Evolutionary conservation across 2,797 vertebrate genomes (phyloP), one percentile per base, ranked within the genome.

Genomic region (Syngnathus acus): DNA sequence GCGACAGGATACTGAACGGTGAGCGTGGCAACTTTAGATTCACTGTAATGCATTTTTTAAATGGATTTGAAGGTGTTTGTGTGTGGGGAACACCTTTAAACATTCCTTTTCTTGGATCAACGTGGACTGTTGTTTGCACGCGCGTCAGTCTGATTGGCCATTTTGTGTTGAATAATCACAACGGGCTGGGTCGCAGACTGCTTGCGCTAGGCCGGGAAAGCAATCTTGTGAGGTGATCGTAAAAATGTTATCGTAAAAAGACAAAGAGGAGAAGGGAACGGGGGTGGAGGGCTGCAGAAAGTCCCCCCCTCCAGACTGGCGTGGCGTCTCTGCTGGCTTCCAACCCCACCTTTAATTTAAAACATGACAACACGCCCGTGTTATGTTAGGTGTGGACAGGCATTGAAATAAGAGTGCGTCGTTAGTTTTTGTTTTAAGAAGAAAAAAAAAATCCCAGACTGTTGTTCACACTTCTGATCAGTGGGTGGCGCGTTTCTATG

Each of bases 1-100:
- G 66, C 84, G 72, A 79, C 75, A 71, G 77, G 72, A 83, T n/a
- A 65, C 68, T 76, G 69, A 48, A 86, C 81, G 84, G 84, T 85
- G 80, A 81, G 86, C 72, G 79, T 79, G 67, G 72, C 62, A 87
- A 89, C 87, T 88, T 87, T 84, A 76, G 68, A 60, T 71, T 71
- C 83, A 26, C 42, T 5, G 68, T 68, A 59, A 6, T 51, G 13
- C 70, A 53, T 66, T 76, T 77, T 37, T 11, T 66, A 69, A 63
- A 16, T 51, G 19, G 50, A 51, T n/a, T 51, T 21, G 1, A 21
- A 21, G 19, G 8, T 51, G n/a, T 51, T 48, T 51, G 9, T 51
- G 19, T 39, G 37, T 4, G 57, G 17, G 37, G 59, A 76, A 53
- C 67, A 45, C 53, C 53, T 54, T 21, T 64, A 71, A 74, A n/a